Base-by-base conservation (phyloP, 2,113 vertebrate genomes). In the Rhinolophus ferrumequinum region DNA sequence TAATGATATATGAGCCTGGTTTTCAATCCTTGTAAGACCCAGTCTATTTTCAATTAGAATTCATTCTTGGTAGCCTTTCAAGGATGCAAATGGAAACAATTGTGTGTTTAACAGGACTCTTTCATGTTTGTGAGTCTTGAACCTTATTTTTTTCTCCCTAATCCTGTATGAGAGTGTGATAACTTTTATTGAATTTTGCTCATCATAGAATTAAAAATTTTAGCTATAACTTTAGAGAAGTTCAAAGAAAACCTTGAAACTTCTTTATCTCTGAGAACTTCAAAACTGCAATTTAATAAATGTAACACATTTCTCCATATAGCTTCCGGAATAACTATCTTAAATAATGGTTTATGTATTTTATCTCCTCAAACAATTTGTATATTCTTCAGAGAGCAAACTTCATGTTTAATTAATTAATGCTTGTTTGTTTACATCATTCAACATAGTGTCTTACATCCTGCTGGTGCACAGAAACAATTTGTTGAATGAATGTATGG, bases 371-470 rank as follows among this genome's bases (percentile, higher is more conserved):
- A 79, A 60, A 22, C 41, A 50, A 64, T 88, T 67, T 79, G 47
- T 69, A 54, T 47, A 22, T 67, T 62, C 22, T 79, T 95, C 54
- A 38, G 30, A 88, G 11, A 60, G 0, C 6, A 91, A 24, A 12
- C 26, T 87, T 87, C 21, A 66, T 47, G 56, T 77, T 73, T 96
- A 54, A 84, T 73, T 96, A 54, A 84, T 73, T 30, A 60, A 83
- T 64, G 11, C 0, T 22, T 90, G 3, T 67, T 90, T 96, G 56
- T 6, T 80, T 0, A 19, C 3, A 41, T 90, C 22, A 38, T 82
- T 86, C 75, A 73, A 84, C 19, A 80, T 38, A 72, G 38, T 72
- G 21, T 3, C 47, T 84, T 88, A 80, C 56, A 80, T 79, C 30
- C 86, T 77, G 13, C 70, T 56, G 41, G 3, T 14, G 50, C 28